Evolutionary conservation across 2,888 invertebrate species (phyloP).

Genomic region (Anaspis maculata): DNA sequence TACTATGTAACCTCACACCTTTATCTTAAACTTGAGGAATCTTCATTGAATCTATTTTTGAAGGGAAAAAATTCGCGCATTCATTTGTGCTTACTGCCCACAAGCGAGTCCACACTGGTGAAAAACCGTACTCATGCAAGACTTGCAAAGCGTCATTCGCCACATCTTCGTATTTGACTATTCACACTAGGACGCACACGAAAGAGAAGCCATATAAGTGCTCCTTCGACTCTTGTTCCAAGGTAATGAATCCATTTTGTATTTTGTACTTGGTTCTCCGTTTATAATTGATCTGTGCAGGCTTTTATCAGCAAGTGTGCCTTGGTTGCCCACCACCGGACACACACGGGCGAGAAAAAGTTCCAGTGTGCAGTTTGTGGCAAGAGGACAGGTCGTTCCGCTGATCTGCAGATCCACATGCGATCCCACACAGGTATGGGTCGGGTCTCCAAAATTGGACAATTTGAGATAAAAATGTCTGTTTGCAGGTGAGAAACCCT

Average conservation of each 20-base stretch:
- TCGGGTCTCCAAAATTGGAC: too few relatives aligned
- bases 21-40: too few relatives aligned
- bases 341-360: slow-evolving; percentile 36
- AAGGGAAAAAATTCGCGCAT: slow-evolving; percentile 34
- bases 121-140: slow-evolving; percentile 34
- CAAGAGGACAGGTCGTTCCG: slow-evolving; percentile 31
- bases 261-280: not conserved
- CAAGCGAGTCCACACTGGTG: slow-evolving; percentile 35
- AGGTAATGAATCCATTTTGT: slow-evolving; percentile 23
- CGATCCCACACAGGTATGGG: slow-evolving; percentile 35
- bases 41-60: too few relatives aligned
- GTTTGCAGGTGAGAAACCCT: slow-evolving; percentile 35
- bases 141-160: slow-evolving; percentile 33
- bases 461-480: too few relatives aligned
- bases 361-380: slow-evolving; percentile 36
- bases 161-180: slow-evolving; percentile 36
- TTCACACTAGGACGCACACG: slow-evolving; percentile 37
- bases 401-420: slow-evolving; percentile 37
- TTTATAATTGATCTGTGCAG: slow-evolving; percentile 27
- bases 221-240: slow-evolving; percentile 30
- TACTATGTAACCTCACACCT: too few relatives aligned
- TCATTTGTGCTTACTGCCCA: slow-evolving; percentile 36
- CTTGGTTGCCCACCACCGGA: slow-evolving; percentile 31
- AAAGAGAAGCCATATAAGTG: slow-evolving; percentile 37
- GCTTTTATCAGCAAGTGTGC: slow-evolving; percentile 36